Evolutionary conservation across 2,797 vertebrate species (phyloP), one percentile per base, ranked within the genome.

Genomic region (Sorex maritimensis): DNA sequence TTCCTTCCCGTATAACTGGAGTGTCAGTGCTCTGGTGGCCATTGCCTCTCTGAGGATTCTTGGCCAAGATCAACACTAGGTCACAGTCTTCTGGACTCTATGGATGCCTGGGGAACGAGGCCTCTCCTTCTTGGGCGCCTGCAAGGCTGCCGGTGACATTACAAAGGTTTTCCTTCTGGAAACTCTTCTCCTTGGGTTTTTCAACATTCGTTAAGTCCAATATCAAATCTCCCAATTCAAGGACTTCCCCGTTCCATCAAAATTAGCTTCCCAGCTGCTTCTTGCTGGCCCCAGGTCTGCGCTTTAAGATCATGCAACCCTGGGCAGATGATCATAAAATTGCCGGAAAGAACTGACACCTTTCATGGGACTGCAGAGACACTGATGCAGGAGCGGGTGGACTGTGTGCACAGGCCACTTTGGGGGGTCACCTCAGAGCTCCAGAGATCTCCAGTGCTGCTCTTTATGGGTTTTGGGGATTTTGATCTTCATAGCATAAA

Each of bases 401-500:
- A 28, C 24, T 30, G 49, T 79, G 78, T 88, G 30, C 10, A 71
- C 41, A 44, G 41, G 41, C 41, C 41, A 44, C 41, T 44, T 44
- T 5, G 5, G 41, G 46, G 15, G 65, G 58, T 69, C 41, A 19
- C 46, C 24, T 79, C 86, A 63, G 23, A 77, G 71, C 67, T 55
- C 58, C 34, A 38, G 17, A 28, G 14, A 74, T 94, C 28, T 49
- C 15, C 23, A 88, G 93, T 83, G 15, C 23, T 93, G 5, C 69
- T 86, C n/a, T 84, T 71, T 49, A 73, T 23, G 52, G 7, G 11
- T 34, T 34, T 34, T 79, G 30, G 21, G 21, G 13, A 21, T 84
- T 93, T 86, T 88, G 26, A 63, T 95, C 7, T 68, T 89, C 61
- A n/a, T 5, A 24, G 71, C 19, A 91, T 89, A 86, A 55, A 94